Conservation (phyloP, 1,140 invertebrate genomes). For the Tetragnatha versicolor region DNA sequence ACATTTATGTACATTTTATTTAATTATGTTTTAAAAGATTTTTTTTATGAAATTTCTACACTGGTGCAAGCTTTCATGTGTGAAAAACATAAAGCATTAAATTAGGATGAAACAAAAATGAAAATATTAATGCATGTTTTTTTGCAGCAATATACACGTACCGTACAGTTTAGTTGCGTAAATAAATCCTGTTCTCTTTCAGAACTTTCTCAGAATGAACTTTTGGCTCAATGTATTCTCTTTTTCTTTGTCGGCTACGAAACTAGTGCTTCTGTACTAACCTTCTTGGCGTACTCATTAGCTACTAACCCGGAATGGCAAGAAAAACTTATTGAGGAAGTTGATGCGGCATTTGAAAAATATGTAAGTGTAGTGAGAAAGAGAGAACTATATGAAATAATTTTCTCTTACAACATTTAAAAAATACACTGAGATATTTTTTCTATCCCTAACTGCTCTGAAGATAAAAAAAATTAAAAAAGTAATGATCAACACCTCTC, state of each 20-base stretch:
- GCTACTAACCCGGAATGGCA: slow-evolving; percentile 56
- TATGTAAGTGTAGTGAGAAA: slow-evolving; percentile 25
- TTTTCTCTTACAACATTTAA: neutral
- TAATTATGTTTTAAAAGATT: too few species aligned
- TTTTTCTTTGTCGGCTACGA: slow-evolving; percentile 60
- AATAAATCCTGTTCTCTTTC: neutral
- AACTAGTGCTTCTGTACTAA: slow-evolving; percentile 56
- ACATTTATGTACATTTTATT: too few species aligned
- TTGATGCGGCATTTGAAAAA: slow-evolving; percentile 59
- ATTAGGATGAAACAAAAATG: neutral
- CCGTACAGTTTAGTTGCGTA: neutral
- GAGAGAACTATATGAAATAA: too few species aligned
- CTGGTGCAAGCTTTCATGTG: neutral
- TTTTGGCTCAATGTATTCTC: slow-evolving; percentile 60
- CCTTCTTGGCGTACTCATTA: slow-evolving; percentile 56
- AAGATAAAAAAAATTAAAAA: neutral
- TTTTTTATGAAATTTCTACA: too few species aligned
- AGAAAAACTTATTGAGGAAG: slow-evolving; percentile 57
- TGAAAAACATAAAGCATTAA: neutral
- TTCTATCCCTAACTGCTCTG: neutral
- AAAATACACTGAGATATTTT: neutral
- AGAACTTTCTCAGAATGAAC: slow-evolving; percentile 57
- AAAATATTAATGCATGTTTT: neutral
- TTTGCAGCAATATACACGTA: neutral
- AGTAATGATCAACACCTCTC: neutral